These are phyloP conservation scores for Pycnomerus fuliginosus DNA, from an alignment of 2,888 invertebrate genomes.

Conservation along the genomic window DNA sequence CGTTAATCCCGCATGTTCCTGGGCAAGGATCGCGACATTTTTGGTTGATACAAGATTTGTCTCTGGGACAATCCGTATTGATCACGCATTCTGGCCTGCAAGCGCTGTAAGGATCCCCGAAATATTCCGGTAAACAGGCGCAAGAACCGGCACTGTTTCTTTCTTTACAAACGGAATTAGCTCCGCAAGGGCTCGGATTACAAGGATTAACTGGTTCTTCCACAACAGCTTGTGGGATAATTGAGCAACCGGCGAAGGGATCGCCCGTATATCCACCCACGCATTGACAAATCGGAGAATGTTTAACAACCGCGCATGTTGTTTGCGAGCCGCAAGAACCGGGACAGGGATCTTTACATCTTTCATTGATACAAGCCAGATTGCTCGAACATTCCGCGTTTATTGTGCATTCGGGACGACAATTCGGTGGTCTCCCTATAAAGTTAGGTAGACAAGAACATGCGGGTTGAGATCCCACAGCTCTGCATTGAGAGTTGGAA, in stretches of 20 bases:
- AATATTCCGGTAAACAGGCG: slow-evolving; percentile 76
- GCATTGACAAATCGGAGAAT: slow-evolving; percentile 82
- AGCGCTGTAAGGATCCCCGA: slow-evolving; percentile 83
- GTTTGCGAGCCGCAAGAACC: slow-evolving; percentile 82
- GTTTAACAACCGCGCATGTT: slow-evolving; percentile 77
- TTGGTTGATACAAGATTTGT: slow-evolving; percentile 78
- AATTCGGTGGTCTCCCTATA: slow-evolving; percentile 81
- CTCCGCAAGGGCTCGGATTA: slow-evolving; percentile 83
- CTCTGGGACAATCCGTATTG: slow-evolving; percentile 76
- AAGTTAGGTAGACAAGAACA: slow-evolving; percentile 79
- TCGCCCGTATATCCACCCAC: slow-evolving; percentile 78
- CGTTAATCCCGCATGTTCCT: slow-evolving; percentile 77
- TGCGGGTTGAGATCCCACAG: slow-evolving; percentile 72
- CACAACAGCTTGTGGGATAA: slow-evolving; percentile 36
- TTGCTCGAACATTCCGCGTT: slow-evolving; percentile 84
- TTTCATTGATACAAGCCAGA: slow-evolving; percentile 78
- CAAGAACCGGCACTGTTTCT: slow-evolving; percentile 82
- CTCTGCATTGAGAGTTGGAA: slow-evolving; percentile 78
- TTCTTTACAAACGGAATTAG: slow-evolving; percentile 81
- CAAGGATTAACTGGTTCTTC: slow-evolving; percentile 74
- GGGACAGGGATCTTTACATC: slow-evolving; percentile 79
- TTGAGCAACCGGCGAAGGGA: slow-evolving; percentile 75
- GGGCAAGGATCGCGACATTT: slow-evolving; percentile 84
- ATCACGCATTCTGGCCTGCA: slow-evolving; percentile 85
- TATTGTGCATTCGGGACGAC: slow-evolving; percentile 82